Evolutionary conservation across 2,797 vertebrate species (phyloP).

Genomic region (Darevskia mixta): DNA sequence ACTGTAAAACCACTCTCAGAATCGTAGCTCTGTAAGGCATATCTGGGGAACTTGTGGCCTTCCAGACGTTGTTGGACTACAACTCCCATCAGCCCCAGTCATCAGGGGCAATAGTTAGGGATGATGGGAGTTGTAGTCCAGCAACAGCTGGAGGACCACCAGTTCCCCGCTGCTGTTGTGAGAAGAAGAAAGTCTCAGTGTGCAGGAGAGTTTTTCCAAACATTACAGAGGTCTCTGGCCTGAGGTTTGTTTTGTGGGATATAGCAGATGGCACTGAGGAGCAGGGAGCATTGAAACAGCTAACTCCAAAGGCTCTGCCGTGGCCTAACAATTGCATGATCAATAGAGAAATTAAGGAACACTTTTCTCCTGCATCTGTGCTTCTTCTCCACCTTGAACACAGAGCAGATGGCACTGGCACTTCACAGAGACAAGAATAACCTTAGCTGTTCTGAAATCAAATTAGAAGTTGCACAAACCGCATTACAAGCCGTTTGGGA

Average conservation of each 20-base stretch:
- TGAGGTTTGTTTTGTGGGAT: background rate
- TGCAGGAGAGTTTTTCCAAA: background rate
- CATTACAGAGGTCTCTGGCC: background rate
- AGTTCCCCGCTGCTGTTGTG: background rate
- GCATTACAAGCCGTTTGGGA: constrained; percentile 9
- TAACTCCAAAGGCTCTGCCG: fast-evolving
- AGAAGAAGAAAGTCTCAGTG: background rate
- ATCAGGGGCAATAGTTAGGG: background rate
- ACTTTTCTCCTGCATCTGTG: constrained; percentile 40
- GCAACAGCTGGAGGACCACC: background rate
- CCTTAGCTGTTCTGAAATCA: constrained; percentile 70
- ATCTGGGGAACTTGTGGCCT: no score
- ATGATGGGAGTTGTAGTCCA: background rate
- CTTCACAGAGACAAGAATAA: constrained; percentile 63
- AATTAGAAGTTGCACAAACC: constrained; percentile 61
- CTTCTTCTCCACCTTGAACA: constrained; percentile 56
- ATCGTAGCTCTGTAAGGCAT: no score
- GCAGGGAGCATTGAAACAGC: background rate
- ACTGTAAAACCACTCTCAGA: no score
- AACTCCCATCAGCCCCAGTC: background rate
- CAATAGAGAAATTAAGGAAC: constrained; percentile 19
- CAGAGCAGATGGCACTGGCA: constrained; percentile 59
- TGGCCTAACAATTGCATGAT: constrained; percentile 16
- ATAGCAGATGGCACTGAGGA: background rate
- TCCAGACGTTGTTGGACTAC: no score